A percentile compares a stretch with the other conserved stretches of the same genome.
phyloP scores from a whole-genome alignment of 2,113 vertebrate genomes.

The Petaurus breviceps region DNA sequence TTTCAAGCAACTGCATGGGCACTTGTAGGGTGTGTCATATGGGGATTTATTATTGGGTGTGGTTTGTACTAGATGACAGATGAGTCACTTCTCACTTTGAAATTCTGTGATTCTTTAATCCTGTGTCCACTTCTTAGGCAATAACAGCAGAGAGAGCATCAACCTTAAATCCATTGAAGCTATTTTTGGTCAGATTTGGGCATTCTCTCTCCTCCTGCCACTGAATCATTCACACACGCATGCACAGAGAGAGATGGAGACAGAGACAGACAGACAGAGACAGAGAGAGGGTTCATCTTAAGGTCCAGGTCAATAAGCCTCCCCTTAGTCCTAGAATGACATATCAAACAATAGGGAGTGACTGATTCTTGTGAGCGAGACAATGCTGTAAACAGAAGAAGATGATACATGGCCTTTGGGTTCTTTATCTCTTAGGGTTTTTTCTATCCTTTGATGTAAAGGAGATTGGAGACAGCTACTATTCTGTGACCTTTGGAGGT shows the following conservation, averaged over 20 bases:
- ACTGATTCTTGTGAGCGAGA: not conserved
- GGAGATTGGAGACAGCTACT: not conserved
- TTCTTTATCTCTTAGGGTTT: not conserved
- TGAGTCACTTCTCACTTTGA: not conserved
- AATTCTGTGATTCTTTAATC: not conserved
- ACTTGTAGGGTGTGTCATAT: not conserved
- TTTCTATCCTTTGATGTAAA: not conserved
- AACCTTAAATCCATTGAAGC: not conserved
- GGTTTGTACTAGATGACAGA: not conserved
- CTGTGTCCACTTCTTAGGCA: not conserved
- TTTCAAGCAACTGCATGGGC: not conserved
- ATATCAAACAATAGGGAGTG: not conserved
- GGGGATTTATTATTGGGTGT: not conserved
- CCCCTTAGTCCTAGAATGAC: no score
- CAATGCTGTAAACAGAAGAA: no score
- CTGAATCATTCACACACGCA: not conserved
- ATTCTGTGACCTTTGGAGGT: not conserved
- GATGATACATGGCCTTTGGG: not conserved
- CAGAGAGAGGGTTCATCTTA: no score
- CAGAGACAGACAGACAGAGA: no score
- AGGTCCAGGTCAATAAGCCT: not conserved
- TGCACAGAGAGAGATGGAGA: no score
- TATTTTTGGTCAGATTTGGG: not conserved
- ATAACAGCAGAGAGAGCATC: not conserved
- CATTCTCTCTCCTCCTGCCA: not conserved